Conservation (phyloP, 1,140 invertebrate genomes). For the Hyphantria cunea region DNA sequence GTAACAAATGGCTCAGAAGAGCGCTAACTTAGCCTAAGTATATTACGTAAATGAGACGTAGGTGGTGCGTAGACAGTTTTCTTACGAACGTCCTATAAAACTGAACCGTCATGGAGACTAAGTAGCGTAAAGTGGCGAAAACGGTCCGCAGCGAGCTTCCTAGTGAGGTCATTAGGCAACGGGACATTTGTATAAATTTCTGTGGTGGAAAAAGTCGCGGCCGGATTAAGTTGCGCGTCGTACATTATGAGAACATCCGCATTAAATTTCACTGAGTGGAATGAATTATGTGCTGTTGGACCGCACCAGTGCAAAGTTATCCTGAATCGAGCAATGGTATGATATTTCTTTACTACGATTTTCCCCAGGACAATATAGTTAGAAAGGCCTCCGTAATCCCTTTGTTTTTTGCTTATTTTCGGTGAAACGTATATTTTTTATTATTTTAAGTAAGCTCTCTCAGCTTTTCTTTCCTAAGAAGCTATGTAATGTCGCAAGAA, state of each 20-base stretch:
- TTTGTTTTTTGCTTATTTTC: slow-evolving; percentile 5
- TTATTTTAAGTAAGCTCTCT: slow-evolving; percentile 11
- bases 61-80: slow-evolving; percentile 11
- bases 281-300: slow-evolving; percentile 61
- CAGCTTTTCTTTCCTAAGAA: not conserved
- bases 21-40: too few species aligned
- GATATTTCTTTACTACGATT: slow-evolving; percentile 39
- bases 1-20: too few species aligned
- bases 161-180: slow-evolving; percentile 29
- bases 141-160: slow-evolving; percentile 23
- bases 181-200: slow-evolving; percentile 53
- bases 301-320: slow-evolving; percentile 52
- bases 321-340: slow-evolving; percentile 50
- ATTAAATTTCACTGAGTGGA: slow-evolving; percentile 66
- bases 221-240: slow-evolving; percentile 65
- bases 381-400: slow-evolving; percentile 8
- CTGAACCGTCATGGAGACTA: slow-evolving; percentile 13
- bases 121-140: slow-evolving; percentile 29
- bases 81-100: slow-evolving; percentile 16
- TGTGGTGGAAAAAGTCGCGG: slow-evolving; percentile 55
- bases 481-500: not conserved
- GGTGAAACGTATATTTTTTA: not conserved
- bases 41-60: slow-evolving; percentile 1
- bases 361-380: slow-evolving; percentile 25
- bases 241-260: slow-evolving; percentile 70